A percentile compares a stretch with the other conserved stretches of the same genome.
These are phyloP conservation scores for Poliocrania exsul DNA, from an alignment of 2,797 vertebrate genomes.

Conservation along the genomic window DNA sequence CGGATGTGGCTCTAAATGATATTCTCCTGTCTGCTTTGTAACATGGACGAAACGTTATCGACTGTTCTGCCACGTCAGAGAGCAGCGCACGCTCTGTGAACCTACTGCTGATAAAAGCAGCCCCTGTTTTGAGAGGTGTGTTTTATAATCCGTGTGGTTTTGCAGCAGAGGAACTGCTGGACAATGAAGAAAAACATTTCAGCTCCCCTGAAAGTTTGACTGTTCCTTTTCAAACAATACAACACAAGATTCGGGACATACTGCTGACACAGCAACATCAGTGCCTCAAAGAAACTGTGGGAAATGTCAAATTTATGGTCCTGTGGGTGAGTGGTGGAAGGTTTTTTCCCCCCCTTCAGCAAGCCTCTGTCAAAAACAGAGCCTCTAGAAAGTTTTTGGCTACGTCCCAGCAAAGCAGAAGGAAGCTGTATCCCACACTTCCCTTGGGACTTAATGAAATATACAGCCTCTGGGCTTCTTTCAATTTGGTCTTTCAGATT, in stretches of 20 bases:
- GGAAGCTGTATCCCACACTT: slow-evolving; percentile 86
- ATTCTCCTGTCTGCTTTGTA: neutral
- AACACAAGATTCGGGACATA: slow-evolving; percentile 61
- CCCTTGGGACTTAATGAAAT: slow-evolving; percentile 87
- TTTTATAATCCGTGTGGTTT: slow-evolving; percentile 41
- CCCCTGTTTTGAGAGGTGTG: slow-evolving; percentile 3
- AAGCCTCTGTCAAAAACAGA: slow-evolving; percentile 85
- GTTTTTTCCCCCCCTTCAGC: slow-evolving; percentile 66
- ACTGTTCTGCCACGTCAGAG: neutral
- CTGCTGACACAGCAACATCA: slow-evolving; percentile 79
- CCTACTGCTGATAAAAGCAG: slow-evolving; percentile 1
- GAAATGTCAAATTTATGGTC: slow-evolving; percentile 88
- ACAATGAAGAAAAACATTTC: slow-evolving; percentile 68
- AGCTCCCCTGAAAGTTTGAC: slow-evolving; percentile 69
- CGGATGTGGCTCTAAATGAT: neutral
- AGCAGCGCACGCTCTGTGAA: neutral
- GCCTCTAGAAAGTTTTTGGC: slow-evolving; percentile 88
- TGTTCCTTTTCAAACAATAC: slow-evolving; percentile 73
- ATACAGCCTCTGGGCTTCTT: slow-evolving; percentile 89
- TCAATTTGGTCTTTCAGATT: slow-evolving; percentile 87
- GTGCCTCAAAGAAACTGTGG: slow-evolving; percentile 81
- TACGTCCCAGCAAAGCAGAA: slow-evolving; percentile 88
- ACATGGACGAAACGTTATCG: neutral
- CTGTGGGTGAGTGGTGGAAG: slow-evolving; percentile 79
- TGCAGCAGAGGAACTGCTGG: slow-evolving; percentile 45